These are phyloP conservation scores for Azorinus chamasolen DNA, from an alignment of 2,888 invertebrate genomes.

Conservation along the genomic window DNA sequence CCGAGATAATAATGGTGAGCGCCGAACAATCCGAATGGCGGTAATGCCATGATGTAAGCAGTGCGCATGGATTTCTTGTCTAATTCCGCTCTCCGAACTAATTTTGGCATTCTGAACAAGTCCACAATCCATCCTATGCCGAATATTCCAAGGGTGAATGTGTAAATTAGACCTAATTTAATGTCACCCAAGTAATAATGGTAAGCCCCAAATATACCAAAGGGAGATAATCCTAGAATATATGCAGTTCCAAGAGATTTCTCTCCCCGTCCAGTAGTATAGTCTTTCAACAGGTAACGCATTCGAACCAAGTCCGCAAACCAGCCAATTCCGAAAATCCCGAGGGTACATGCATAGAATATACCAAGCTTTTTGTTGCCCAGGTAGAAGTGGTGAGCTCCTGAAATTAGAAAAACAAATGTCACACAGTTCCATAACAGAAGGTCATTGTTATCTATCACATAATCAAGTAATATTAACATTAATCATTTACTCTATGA, in stretches of 20 bases:
- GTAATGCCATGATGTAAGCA: constrained; percentile 56
- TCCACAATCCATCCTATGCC: constrained; percentile 66
- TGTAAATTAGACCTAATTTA: constrained; percentile 57
- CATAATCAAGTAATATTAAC: too few relatives aligned
- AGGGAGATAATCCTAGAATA: constrained; percentile 53
- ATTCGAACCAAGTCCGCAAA: constrained; percentile 66
- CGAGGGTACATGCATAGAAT: constrained; percentile 67
- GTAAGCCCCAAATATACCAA: constrained; percentile 61
- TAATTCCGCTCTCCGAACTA: constrained; percentile 48
- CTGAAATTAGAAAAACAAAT: constrained; percentile 52
- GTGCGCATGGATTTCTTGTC: constrained; percentile 59
- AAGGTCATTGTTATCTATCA: too few relatives aligned
- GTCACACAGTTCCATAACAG: too few relatives aligned
- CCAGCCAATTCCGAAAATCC: constrained; percentile 68
- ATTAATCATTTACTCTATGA: too few relatives aligned
- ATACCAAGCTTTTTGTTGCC: constrained; percentile 65
- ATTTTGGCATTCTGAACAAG: constrained; percentile 50
- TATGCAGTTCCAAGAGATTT: constrained; percentile 59
- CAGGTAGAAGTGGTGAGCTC: constrained; percentile 66
- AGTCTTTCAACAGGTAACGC: constrained; percentile 55
- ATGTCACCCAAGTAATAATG: constrained; percentile 59
- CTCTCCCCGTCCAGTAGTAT: constrained; percentile 43
- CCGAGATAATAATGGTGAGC: constrained; percentile 63
- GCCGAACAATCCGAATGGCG: constrained; percentile 62
- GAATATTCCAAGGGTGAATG: constrained; percentile 60